Conservation (phyloP, 2,113 vertebrate species). For the Melanerpes formicivorus region DNA sequence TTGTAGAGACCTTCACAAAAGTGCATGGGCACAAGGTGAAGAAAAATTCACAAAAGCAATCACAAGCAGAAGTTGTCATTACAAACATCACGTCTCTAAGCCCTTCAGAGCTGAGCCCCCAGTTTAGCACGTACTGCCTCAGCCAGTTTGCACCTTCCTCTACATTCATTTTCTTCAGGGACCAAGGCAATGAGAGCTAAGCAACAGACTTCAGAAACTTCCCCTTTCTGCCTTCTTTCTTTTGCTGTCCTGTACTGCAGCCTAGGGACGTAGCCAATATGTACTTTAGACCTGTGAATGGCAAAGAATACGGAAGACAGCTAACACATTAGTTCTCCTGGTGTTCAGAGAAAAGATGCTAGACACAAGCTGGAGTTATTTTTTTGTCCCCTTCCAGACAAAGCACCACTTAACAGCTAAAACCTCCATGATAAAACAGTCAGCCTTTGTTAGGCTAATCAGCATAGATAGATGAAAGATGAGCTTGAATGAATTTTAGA, state of each 20-base stretch:
- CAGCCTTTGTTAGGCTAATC: neutral
- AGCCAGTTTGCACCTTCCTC: neutral
- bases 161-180: neutral
- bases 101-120: neutral
- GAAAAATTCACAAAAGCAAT: neutral
- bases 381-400: neutral
- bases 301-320: neutral
- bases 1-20: neutral
- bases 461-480: neutral
- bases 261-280: neutral
- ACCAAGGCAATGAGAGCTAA: neutral
- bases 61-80: neutral
- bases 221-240: neutral
- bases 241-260: neutral
- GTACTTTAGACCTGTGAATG: neutral
- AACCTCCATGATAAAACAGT: neutral
- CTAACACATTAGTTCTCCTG: neutral
- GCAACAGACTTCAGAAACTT: neutral
- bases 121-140: accelerated
- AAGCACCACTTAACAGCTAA: neutral
- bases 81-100: neutral
- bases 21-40: neutral
- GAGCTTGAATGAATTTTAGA: neutral
- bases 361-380: neutral
- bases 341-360: neutral